These are phyloP conservation scores for Callyntrura guangdongensis DNA, from an alignment of 2,888 invertebrate species.

Conservation along the genomic window DNA sequence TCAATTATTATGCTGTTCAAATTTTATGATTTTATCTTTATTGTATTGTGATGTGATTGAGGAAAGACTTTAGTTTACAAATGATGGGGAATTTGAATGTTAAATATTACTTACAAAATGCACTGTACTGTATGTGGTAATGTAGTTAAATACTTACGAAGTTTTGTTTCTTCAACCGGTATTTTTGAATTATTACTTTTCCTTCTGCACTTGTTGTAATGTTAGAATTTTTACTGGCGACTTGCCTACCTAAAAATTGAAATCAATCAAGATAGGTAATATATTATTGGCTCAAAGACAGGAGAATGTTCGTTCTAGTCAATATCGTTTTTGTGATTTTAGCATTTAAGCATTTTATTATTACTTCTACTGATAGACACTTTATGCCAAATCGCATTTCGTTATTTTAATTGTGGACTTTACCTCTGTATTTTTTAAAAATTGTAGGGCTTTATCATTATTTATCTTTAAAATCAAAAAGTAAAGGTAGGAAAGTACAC, in stretches of 20 bases:
- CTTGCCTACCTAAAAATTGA: not conserved
- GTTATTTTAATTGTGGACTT: not conserved
- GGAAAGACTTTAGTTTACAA: constrained; percentile 53
- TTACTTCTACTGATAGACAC: not conserved
- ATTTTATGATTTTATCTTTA: not conserved
- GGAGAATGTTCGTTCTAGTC: constrained; percentile 41
- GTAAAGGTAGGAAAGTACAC: constrained; percentile 25
- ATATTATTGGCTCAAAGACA: not conserved
- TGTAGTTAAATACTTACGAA: no score
- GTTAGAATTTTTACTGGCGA: not conserved
- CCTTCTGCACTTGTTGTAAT: not conserved
- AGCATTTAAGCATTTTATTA: not conserved
- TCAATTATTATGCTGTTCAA: not conserved
- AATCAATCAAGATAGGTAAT: not conserved
- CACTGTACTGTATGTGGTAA: not conserved
- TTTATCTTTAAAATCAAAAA: not conserved
- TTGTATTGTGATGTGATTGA: constrained; percentile 26
- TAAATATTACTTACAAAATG: constrained; percentile 1
- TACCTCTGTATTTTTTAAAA: not conserved
- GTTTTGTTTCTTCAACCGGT: not conserved
- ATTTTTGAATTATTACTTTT: not conserved
- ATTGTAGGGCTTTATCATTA: not conserved
- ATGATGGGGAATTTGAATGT: not conserved
- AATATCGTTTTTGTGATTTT: constrained; percentile 37
- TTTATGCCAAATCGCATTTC: constrained; percentile 32